Conservation (phyloP, 2,888 invertebrate species). For the Tricholauxania praeusta region DNA sequence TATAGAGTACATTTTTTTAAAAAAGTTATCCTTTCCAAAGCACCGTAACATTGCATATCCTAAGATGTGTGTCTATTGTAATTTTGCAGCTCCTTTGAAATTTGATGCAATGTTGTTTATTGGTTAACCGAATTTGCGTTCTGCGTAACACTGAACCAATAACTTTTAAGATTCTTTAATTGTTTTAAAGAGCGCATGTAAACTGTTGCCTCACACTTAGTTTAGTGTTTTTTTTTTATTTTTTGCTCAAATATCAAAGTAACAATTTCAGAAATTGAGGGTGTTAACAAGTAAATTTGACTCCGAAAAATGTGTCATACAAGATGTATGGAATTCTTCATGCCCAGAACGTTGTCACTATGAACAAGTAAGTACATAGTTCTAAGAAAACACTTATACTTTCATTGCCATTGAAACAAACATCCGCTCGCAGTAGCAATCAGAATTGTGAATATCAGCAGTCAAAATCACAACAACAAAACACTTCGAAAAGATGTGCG, state of each 20-base stretch:
- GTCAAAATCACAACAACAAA: neutral
- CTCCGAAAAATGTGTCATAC: neutral
- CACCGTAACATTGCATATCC: neutral
- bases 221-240: neutral
- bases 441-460: neutral
- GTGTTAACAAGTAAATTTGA: constrained; percentile 27
- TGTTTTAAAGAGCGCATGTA: neutral
- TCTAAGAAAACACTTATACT: neutral
- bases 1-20: neutral
- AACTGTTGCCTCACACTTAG: constrained; percentile 3
- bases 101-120: neutral
- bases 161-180: neutral
- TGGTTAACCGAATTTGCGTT: constrained; percentile 22
- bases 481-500: neutral
- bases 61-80: neutral
- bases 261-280: neutral
- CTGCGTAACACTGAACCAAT: constrained; percentile 7
- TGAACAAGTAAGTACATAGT: constrained; percentile 1
- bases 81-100: constrained; percentile 13
- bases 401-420: neutral
- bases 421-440: constrained; percentile 6
- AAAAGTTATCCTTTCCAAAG: neutral
- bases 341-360: neutral
- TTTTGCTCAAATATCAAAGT: constrained; percentile 24
- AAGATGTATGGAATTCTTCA: too few species aligned